These are phyloP conservation scores for Oscheius sp. DNA, from an alignment of 2,888 invertebrate genomes.

Conservation along the genomic window DNA sequence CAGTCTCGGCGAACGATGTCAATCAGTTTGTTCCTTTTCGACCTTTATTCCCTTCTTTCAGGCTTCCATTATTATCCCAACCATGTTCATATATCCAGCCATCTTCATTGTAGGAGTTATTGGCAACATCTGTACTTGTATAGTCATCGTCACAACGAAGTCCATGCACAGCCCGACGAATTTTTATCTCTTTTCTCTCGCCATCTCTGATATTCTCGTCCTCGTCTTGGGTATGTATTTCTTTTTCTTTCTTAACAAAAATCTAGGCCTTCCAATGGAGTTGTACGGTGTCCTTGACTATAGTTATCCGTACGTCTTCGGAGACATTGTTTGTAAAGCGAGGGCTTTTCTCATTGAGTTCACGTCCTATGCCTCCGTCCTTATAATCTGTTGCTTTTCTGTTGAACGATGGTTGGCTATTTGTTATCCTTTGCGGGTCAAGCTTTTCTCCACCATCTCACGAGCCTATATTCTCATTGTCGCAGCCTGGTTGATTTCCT, in stretches of 20 bases:
- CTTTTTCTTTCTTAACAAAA: not conserved
- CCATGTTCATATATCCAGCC: slow-evolving; percentile 60
- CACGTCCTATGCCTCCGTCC: slow-evolving; percentile 64
- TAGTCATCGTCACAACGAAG: slow-evolving; percentile 62
- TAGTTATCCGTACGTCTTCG: slow-evolving; percentile 65
- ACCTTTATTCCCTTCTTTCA: slow-evolving; percentile 33
- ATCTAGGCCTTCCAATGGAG: slow-evolving; percentile 67
- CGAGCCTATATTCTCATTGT: slow-evolving; percentile 63
- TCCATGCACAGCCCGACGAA: slow-evolving; percentile 69
- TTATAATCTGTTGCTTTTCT: slow-evolving; percentile 69
- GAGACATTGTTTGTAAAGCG: slow-evolving; percentile 60
- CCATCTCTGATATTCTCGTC: slow-evolving; percentile 67
- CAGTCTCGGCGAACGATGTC: slow-evolving; percentile 56
- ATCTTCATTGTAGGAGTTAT: slow-evolving; percentile 63
- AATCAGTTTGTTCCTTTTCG: slow-evolving; percentile 36
- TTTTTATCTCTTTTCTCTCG: slow-evolving; percentile 67
- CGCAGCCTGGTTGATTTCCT: slow-evolving; percentile 63
- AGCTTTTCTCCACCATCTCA: slow-evolving; percentile 63
- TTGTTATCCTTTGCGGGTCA: slow-evolving; percentile 65
- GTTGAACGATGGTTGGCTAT: slow-evolving; percentile 69
- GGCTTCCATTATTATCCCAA: slow-evolving; percentile 58
- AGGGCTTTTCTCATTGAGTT: slow-evolving; percentile 69
- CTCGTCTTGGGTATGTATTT: slow-evolving; percentile 60
- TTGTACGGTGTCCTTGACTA: slow-evolving; percentile 62
- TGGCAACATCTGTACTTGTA: slow-evolving; percentile 67